Evolutionary conservation across 2,797 vertebrate genomes (phyloP), one percentile per base, ranked within the genome.

Genomic region (Cottoperca gobio): DNA sequence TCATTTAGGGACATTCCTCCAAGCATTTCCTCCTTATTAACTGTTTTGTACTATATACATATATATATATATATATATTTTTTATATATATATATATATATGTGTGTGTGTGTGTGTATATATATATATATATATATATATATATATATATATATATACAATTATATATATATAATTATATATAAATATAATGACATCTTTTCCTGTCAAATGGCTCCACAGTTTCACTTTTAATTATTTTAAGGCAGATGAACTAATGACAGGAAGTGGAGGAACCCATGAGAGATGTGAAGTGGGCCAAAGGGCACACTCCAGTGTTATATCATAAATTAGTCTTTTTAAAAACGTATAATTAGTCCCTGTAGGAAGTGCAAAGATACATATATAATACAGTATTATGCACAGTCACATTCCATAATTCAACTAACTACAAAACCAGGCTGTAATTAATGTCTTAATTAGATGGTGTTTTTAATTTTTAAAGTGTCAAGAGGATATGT

Each of bases 271-370:
- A 75, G 35, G 74, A 76, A 23, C 84, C 70, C 67, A 9, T 35
- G 86, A 72, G 85, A 75, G 26, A 5, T 61, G 63, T 61, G 42
- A 67, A 78, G 39, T 37, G 19, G 82, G 74, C 86, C 81, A 87
- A 89, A 89, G 79, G 78, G 76, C 86, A 85, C 61, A 73, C 64
- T 78, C 64, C 49, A 57, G 58, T 23, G 12, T 81, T 86, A 48
- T 62, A 85, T 85, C 84, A 89, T 85, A 71, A 87, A 74, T 86
- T 78, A 68, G 53, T 66, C 60, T 53, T 81, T 83, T 79, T 79
- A 63, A 50, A 85, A 79, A 54, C 50, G n/a, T 42, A 67, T 88
- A 91, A 90, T 93, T 86, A 89, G 81, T 91, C 88, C 72, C 75
- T 60, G 53, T 79, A 88, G 88, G 70, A 86, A 82, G 70, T 78